Percentiles rank a stretch among this genome's conserved stretches.
Evolutionary conservation across 2,113 vertebrate species (phyloP).

Genomic region (Urocitellus parryii): DNA sequence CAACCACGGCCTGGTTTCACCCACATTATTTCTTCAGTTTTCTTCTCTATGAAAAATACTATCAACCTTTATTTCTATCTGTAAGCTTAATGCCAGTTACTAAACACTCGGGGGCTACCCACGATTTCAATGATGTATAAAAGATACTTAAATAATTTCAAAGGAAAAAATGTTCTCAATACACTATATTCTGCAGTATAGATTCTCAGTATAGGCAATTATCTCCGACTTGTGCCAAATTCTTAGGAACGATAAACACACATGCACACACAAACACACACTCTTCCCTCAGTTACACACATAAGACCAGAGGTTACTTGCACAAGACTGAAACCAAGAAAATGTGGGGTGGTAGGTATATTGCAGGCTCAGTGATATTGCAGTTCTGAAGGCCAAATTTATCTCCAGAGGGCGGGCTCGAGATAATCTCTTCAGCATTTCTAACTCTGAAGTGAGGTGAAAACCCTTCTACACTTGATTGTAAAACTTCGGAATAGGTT

Average conservation of each 20-base stretch:
- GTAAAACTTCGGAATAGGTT: constrained; percentile 87
- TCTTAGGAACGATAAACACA: constrained; percentile 85
- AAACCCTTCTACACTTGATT: constrained; percentile 84
- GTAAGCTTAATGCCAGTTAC: constrained; percentile 38
- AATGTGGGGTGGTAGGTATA: constrained; percentile 79
- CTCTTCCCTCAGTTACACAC: constrained; percentile 85
- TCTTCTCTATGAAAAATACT: constrained; percentile 43
- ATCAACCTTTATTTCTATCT: constrained; percentile 3
- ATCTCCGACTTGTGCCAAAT: constrained; percentile 88
- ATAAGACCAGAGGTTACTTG: constrained; percentile 86
- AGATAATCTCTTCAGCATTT: constrained; percentile 80
- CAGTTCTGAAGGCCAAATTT: constrained; percentile 85
- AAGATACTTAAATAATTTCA: constrained; percentile 50
- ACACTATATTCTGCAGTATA: constrained; percentile 68
- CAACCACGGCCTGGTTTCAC: constrained; percentile 77
- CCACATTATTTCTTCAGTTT: constrained; percentile 75
- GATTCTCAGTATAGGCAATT: constrained; percentile 85
- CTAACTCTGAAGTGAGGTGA: constrained; percentile 83
- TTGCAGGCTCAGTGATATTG: constrained; percentile 85
- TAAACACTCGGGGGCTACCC: constrained; percentile 35
- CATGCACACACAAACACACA: constrained; percentile 82
- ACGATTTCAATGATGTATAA: constrained; percentile 32
- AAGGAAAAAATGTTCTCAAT: constrained; percentile 43
- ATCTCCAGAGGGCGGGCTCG: constrained; percentile 84
- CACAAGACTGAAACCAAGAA: constrained; percentile 86